Base-by-base conservation (phyloP, 2,113 vertebrate genomes). In the Perca fluviatilis region DNA sequence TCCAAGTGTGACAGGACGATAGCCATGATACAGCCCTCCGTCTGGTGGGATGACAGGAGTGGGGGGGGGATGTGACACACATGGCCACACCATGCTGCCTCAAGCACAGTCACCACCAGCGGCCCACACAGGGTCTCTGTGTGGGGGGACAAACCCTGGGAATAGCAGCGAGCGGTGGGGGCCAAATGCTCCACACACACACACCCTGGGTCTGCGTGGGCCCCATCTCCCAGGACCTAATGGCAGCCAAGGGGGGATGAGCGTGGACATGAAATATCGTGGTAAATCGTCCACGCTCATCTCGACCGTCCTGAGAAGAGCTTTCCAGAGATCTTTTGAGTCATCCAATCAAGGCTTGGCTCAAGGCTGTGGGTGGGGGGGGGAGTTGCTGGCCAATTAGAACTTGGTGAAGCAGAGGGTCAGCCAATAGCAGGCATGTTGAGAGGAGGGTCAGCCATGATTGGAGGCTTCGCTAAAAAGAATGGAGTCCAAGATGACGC, bases 21-120 rank as follows among this genome's bases (percentile, higher is more conserved):
- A 89, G 91, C 94, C 94, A 90, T 89, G 91, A 91, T 90, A 89
- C 90, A 91, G 88, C 87, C 91, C 86, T 91, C 92, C 93, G 92
- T 94, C 93, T 94, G 93, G 81, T 91, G 83, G 81, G 70, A 88
- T 86, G 90, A 93, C 89, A 88, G 74, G 89, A 79, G 88, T 86
- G 36, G 8, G 36, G 88, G 80, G 88, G 87, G 82, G 89, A 91
- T 84, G 88, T 89, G 89, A 90, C 89, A 93, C 92, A 93, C 92
- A 93, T 90, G 89, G 87, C 91, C 85, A 84, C 82, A 83, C 90
- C 90, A 93, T 91, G 90, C 89, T 91, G 92, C 91, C 84, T 84
- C 82, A 80, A 88, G 77, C 86, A 80, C 83, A 85, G 80, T 90
- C 88, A 77, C 79, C 86, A 91, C 90, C 90, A 91, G 89, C 86